Evolutionary conservation across 2,888 invertebrate genomes (phyloP), one percentile per base, ranked within the genome.

Genomic region (Electrophaes corylata): DNA sequence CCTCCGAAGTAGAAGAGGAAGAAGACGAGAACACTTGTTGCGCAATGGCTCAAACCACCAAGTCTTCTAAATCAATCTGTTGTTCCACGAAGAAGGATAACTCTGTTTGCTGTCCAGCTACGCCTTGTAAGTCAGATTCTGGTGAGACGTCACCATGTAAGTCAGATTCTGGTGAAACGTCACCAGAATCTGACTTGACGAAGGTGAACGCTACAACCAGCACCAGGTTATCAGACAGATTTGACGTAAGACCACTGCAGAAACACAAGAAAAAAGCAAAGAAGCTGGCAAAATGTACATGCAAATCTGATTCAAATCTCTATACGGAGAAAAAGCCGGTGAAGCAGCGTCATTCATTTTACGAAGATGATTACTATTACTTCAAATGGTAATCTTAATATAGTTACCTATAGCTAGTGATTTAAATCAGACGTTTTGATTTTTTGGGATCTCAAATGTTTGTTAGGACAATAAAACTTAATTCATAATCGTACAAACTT

Each of bases 371-470:
- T 10, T 55, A 55, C 6, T 55, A 59, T 11, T 59, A 20, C 23
- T 66, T 59, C 41, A 60, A 35, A 47, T 57, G 61, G 53, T 64
- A 20, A 55, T 3, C 3, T 37, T 46, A n/a, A n/a, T n/a, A n/a
- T n/a, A n/a, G n/a, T n/a, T n/a, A n/a, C n/a, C n/a, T n/a, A n/a
- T n/a, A n/a, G n/a, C n/a, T n/a, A n/a, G n/a, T n/a, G 20, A 6
- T 41, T 20, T 20, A 8, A 4, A 31, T 50, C 41, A 46, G 23
- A 20, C 14, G 29, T 49, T 31, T 26, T 2, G 5, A 18, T 23
- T 26, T 20, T 40, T 41, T 40, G n/a, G 12, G 16, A 44, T 35
- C 51, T 35, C 18, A 43, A 31, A 35, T 20, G 33, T 41, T 39
- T 49, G 20, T 51, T 4, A 12, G n/a, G 19, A 31, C 31, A 45